Base-by-base conservation (phyloP, 1,140 invertebrate species). In the Pseudomyrmex pallidus region DNA sequence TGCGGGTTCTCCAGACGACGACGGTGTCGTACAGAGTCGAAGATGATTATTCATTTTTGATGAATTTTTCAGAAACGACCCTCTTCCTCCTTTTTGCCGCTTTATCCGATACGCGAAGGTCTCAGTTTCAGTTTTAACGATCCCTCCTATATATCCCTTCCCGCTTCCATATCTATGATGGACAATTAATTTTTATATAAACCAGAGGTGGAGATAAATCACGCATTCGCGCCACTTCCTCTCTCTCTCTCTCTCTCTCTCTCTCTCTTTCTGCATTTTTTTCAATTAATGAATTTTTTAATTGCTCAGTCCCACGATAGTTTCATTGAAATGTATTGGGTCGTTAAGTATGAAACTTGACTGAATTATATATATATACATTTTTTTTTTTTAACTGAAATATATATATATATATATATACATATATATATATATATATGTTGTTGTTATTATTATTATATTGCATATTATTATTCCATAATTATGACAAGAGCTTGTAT, bases 121-220 rank as follows among this genome's bases (percentile, higher is more conserved):
- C n/a, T 76, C 22, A 52, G 59, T 35, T 64, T 48, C 17, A 57
- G 52, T 59, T 78, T 78, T 78, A 78, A 70, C 25, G 15, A 78
- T 35, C 7, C 35, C 4, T 5, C 25, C 25, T 25, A 3, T 25
- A 25, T 25, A 25, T 25, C 2, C 2, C 52, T 44, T 56, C 25
- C 8, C 8, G 35, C 46, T 67, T 8, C 12, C 25, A 20, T 15
- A 68, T 46, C 10, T 46, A 20, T 25, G 64, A 78, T 52, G 25
- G 64, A 25, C 70, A 70, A 68, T 78, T 78, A 68, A 70, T 78
- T 57, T 68, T 20, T 68, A 56, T 68, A 78, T 68, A 78, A 59
- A 25, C n/a, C n/a, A 64, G 15, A 70, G 1, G 35, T 54, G 20
- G 3, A 54, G 35, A 68, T 20, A 56, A 25, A 22, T 13, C 15